A percentile compares a stretch with the other conserved stretches of the same genome.
These are phyloP conservation scores for Thunnus maccoyii DNA, from an alignment of 2,113 vertebrate genomes.

Conservation along the genomic window DNA sequence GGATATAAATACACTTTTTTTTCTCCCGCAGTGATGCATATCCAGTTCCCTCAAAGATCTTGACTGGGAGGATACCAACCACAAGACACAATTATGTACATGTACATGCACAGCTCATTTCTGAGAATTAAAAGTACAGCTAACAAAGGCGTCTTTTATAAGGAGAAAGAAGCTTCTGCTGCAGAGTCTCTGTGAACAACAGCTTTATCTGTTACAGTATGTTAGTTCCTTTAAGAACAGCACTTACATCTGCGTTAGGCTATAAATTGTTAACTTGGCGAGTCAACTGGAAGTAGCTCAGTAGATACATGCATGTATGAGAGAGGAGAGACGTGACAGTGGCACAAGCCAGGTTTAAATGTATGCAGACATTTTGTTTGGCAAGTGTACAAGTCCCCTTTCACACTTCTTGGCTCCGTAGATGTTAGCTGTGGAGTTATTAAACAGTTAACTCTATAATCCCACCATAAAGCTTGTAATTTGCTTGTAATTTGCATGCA, in stretches of 20 bases:
- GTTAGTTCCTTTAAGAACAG: background rate
- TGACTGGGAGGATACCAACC: background rate
- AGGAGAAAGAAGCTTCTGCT: background rate
- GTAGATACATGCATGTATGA: background rate
- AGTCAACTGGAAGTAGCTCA: background rate
- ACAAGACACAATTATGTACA: background rate
- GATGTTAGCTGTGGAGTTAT: background rate
- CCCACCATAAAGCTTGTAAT: background rate
- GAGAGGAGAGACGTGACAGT: background rate
- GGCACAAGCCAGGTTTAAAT: background rate
- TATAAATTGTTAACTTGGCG: background rate
- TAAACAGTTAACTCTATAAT: background rate
- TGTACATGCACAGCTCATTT: background rate
- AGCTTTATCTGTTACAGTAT: background rate
- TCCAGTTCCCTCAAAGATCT: background rate
- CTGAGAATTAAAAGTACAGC: constrained; percentile 3
- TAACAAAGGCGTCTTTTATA: background rate
- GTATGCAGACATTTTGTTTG: background rate
- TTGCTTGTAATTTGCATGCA: background rate
- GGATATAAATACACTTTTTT: background rate
- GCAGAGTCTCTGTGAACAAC: background rate
- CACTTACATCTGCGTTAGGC: background rate
- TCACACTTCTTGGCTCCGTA: background rate
- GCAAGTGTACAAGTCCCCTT: background rate
- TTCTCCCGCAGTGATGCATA: background rate